phyloP scores from a whole-genome alignment of 2,888 invertebrate genomes.

The Hydriomena furcata region DNA sequence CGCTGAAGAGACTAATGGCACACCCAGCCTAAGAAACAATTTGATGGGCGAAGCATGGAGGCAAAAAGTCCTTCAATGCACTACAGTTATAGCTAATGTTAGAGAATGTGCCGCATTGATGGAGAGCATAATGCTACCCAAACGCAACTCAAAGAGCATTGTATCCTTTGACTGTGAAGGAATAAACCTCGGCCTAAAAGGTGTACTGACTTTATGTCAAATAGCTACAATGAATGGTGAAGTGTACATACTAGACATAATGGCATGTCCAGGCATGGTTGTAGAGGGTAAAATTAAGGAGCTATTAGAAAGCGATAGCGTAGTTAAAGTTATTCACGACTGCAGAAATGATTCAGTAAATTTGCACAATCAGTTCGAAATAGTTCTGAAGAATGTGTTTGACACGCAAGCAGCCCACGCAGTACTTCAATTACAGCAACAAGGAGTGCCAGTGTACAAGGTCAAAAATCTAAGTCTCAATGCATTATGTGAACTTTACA shows the following conservation, averaged over 20 bases:
- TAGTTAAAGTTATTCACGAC: slow-evolving; percentile 96
- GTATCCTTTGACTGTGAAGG: slow-evolving; percentile 97
- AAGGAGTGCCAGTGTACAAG: slow-evolving; percentile 95
- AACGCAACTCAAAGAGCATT: slow-evolving; percentile 82
- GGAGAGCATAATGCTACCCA: slow-evolving; percentile 87
- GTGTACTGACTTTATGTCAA: slow-evolving; percentile 93
- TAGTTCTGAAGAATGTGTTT: slow-evolving; percentile 92
- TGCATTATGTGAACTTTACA: slow-evolving; percentile 94
- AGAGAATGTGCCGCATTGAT: slow-evolving; percentile 91
- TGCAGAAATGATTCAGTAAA: slow-evolving; percentile 96
- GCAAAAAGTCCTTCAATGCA: slow-evolving; percentile 90
- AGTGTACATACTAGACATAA: slow-evolving; percentile 94
- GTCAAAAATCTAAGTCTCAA: slow-evolving; percentile 96
- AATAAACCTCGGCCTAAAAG: slow-evolving; percentile 94
- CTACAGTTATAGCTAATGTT: slow-evolving; percentile 90
- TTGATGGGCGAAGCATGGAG: slow-evolving; percentile 90
- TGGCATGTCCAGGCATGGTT: slow-evolving; percentile 92
- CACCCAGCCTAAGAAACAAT: slow-evolving; percentile 68
- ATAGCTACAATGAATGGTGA: slow-evolving; percentile 92
- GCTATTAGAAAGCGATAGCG: slow-evolving; percentile 90
- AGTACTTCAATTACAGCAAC: slow-evolving; percentile 94
- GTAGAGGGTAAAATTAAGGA: slow-evolving; percentile 90
- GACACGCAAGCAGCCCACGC: slow-evolving; percentile 97
- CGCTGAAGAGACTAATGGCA: slow-evolving; percentile 71
- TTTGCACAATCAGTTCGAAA: slow-evolving; percentile 93